These are phyloP conservation scores for Shinisaurus crocodilurus DNA, from an alignment of 2,113 vertebrate genomes.

Conservation along the genomic window DNA sequence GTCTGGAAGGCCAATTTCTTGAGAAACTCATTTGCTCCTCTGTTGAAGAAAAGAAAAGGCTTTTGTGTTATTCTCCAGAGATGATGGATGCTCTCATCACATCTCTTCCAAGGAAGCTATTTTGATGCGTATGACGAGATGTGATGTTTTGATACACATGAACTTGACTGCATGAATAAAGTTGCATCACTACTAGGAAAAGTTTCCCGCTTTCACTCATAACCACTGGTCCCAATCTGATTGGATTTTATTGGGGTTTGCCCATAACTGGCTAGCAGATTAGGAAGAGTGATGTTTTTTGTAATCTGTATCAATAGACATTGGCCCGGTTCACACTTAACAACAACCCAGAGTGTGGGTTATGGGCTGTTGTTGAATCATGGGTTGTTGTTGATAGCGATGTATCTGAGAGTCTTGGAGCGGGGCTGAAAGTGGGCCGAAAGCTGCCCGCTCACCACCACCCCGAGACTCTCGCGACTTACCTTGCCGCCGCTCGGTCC, in stretches of 20 bases:
- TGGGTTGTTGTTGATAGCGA: no score
- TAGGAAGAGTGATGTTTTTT: background rate
- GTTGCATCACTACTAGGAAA: background rate
- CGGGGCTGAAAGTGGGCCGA: no score
- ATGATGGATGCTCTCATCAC: background rate
- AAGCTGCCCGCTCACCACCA: no score
- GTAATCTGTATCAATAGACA: background rate
- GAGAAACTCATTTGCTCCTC: conserved; percentile 80
- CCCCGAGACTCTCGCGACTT: no score
- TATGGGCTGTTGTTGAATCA: no score
- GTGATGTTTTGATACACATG: background rate
- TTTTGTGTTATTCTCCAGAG: background rate
- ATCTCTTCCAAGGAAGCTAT: conserved; percentile 6
- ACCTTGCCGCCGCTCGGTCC: no score
- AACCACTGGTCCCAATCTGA: background rate
- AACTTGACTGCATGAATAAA: background rate
- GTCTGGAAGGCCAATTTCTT: conserved; percentile 78
- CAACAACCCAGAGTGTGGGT: no score
- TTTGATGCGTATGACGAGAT: background rate
- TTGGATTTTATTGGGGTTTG: background rate
- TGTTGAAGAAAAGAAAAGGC: conserved; percentile 43
- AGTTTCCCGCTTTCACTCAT: no score
- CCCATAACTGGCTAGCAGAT: background rate
- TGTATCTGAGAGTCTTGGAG: no score
- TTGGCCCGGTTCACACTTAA: no score